Conservation (phyloP, 2,113 vertebrate genomes). For the Hyperopisus bebe region DNA sequence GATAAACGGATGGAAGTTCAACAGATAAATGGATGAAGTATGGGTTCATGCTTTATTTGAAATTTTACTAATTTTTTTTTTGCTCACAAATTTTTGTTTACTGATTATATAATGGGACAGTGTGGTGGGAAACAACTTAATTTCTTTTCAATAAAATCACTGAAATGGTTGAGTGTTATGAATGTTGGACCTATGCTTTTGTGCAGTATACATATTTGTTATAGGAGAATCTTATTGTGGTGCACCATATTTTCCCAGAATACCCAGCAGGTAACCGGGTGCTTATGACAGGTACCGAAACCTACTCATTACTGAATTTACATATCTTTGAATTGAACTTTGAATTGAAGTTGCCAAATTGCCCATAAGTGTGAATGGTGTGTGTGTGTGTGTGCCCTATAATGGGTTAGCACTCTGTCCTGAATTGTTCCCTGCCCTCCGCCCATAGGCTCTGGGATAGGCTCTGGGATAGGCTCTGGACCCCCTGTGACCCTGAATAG, state of each 20-base stretch:
- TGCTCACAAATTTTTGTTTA: neutral
- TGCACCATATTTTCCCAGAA: neutral
- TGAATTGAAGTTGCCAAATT: neutral
- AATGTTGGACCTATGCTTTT: neutral
- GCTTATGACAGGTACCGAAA: neutral
- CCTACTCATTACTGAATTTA: neutral
- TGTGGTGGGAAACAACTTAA: neutral
- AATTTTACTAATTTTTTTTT: neutral
- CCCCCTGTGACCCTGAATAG: neutral
- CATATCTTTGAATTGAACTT: too few species aligned
- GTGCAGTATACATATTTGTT: neutral
- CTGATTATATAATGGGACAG: neutral
- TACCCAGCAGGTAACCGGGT: neutral
- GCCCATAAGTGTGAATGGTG: neutral
- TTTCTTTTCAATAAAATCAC: neutral
- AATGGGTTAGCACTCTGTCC: neutral
- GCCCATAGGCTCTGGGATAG: neutral
- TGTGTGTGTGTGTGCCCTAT: neutral
- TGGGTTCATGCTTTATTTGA: neutral
- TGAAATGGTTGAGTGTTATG: neutral
- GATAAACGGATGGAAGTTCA: neutral
- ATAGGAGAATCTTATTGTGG: neutral
- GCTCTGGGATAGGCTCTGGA: neutral
- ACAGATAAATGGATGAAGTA: neutral
- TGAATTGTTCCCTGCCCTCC: neutral